Conservation (phyloP, 2,888 invertebrate genomes). For the Sesamia inferens region DNA sequence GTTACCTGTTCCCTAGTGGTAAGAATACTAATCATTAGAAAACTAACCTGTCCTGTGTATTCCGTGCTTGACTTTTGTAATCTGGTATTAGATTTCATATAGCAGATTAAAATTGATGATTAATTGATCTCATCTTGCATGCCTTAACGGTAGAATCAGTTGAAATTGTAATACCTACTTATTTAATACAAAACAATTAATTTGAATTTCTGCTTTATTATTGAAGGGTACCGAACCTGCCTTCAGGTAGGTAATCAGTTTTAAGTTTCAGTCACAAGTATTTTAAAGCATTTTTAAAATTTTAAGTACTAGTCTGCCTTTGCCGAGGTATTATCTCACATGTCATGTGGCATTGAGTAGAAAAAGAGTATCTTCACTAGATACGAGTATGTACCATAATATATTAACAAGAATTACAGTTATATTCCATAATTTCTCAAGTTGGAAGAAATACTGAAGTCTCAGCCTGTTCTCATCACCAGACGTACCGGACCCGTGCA, state of each 20-base stretch:
- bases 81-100: neutral
- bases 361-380: neutral
- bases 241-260: neutral
- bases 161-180: too few relatives aligned
- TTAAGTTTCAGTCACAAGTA: neutral
- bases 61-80: too few relatives aligned
- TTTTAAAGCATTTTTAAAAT: too few relatives aligned
- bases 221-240: neutral
- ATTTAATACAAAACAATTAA: too few relatives aligned
- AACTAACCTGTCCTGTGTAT: neutral
- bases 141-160: too few relatives aligned
- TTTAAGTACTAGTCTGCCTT: neutral
- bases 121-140: too few relatives aligned
- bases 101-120: neutral
- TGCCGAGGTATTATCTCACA: neutral
- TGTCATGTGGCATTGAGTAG: neutral
- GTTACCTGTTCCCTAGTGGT: conserved; percentile 90
- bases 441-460: neutral
- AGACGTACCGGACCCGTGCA: conserved; percentile 93
- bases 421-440: neutral
- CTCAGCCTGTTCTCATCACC: neutral
- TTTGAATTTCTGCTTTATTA: neutral
- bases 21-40: conserved; percentile 61
- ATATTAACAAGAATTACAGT: neutral
- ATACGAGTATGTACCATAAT: neutral